These are phyloP conservation scores for Melipona quadrifasciata DNA, from an alignment of 1,140 invertebrate genomes.

Conservation along the genomic window DNA sequence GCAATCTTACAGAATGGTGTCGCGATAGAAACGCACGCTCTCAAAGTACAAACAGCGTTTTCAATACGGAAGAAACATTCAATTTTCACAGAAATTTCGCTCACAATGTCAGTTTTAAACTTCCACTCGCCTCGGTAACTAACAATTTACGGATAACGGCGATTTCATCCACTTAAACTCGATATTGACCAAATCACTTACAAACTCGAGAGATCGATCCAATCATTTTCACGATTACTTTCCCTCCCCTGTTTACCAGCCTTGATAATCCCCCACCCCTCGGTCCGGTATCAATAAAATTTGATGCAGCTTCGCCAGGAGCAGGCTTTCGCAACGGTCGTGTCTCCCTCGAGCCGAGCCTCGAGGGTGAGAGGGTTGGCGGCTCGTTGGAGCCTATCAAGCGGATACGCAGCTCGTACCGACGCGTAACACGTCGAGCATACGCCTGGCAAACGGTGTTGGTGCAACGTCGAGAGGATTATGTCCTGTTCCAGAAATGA, in stretches of 20 bases:
- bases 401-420: conserved; percentile 20
- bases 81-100: no score
- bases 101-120: no score
- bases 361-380: not conserved
- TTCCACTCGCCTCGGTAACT: no score
- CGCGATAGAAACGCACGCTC: no score
- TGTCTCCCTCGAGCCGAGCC: not conserved
- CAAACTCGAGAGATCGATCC: not conserved
- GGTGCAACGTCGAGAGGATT: conserved; percentile 31
- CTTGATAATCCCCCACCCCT: no score
- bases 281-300: not conserved
- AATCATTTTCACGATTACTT: not conserved
- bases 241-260: not conserved
- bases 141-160: no score
- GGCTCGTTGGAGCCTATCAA: conserved; percentile 15
- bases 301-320: not conserved
- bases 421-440: conserved; percentile 3
- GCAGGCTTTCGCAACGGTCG: not conserved
- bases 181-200: not conserved
- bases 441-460: not conserved
- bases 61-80: no score
- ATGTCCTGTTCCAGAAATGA: conserved; percentile 28
- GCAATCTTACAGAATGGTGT: no score
- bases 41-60: no score
- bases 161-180: no score